Conservation (phyloP, 1,140 invertebrate genomes). For the Halesus radiatus region DNA sequence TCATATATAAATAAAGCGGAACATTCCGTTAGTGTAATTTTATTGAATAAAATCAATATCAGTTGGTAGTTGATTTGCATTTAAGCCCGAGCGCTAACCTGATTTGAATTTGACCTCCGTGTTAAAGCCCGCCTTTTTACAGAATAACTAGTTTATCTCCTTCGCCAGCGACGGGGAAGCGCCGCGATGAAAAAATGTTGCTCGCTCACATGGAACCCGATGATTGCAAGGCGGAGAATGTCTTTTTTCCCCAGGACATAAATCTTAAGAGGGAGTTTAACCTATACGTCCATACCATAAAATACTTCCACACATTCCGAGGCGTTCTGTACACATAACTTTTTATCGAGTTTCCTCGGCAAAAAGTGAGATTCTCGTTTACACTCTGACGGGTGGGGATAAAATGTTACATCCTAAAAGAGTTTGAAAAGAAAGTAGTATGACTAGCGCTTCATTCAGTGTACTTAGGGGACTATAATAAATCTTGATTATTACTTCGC, state of each 20-base stretch:
- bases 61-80: no score
- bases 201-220: conserved; percentile 34
- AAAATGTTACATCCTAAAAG: conserved; percentile 55
- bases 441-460: conserved; percentile 47
- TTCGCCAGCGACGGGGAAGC: not conserved
- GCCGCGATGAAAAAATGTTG: conserved; percentile 19
- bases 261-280: conserved; percentile 52
- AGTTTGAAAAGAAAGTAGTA: conserved; percentile 56
- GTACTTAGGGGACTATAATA: conserved; percentile 47
- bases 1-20: not conserved
- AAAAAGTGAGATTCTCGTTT: conserved; percentile 55
- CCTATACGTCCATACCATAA: conserved; percentile 49
- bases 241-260: conserved; percentile 55
- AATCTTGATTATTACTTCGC: conserved; percentile 52
- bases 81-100: not conserved
- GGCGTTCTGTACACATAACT: conserved; percentile 56
- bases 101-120: conserved; percentile 16
- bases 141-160: conserved; percentile 31
- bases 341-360: conserved; percentile 57
- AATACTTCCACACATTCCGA: conserved; percentile 57
- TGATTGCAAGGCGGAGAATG: conserved; percentile 48
- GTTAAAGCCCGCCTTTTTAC: conserved; percentile 18
- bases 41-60: no score
- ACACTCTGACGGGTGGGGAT: conserved; percentile 56
- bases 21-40: no score